Conservation (phyloP, 2,888 invertebrate species). For the Allolobophora icterica region DNA sequence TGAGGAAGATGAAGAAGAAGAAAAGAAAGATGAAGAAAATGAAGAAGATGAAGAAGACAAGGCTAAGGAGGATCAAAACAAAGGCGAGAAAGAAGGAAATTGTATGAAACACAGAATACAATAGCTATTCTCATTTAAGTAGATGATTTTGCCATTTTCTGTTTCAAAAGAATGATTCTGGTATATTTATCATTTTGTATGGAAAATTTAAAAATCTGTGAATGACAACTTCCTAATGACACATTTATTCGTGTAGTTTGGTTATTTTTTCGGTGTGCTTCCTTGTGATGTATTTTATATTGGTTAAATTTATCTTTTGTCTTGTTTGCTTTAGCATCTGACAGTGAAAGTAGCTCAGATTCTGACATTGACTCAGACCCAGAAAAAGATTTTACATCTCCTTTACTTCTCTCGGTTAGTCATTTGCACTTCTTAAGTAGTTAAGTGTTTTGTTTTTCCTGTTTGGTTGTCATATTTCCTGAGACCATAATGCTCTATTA, state of each 20-base stretch:
- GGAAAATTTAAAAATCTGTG: too few relatives aligned
- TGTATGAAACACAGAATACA: neutral
- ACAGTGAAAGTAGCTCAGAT: slow-evolving; percentile 25
- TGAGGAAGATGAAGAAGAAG: slow-evolving; percentile 72
- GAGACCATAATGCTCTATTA: too few relatives aligned
- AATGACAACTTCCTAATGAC: too few relatives aligned
- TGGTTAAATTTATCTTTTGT: neutral
- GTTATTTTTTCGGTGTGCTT: neutral
- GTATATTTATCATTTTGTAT: neutral
- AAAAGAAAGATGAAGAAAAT: slow-evolving; percentile 77
- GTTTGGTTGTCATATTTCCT: neutral
- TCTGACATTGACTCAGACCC: slow-evolving; percentile 22
- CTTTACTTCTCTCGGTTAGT: slow-evolving; percentile 4
- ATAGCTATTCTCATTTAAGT: neutral
- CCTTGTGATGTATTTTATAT: too few relatives aligned
- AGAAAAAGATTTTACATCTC: slow-evolving; percentile 14
- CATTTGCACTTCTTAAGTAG: neutral
- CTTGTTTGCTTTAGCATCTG: slow-evolving; percentile 10
- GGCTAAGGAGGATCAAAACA: slow-evolving; percentile 88
- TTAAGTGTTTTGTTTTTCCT: neutral
- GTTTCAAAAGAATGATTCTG: neutral
- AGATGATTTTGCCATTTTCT: neutral
- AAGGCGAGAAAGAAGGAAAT: slow-evolving; percentile 12
- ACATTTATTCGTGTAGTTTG: neutral
- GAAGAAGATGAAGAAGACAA: slow-evolving; percentile 87